Evolutionary conservation across 2,888 invertebrate species (phyloP), one percentile per base, ranked within the genome.

Genomic region (Patella ulyssiponensis): DNA sequence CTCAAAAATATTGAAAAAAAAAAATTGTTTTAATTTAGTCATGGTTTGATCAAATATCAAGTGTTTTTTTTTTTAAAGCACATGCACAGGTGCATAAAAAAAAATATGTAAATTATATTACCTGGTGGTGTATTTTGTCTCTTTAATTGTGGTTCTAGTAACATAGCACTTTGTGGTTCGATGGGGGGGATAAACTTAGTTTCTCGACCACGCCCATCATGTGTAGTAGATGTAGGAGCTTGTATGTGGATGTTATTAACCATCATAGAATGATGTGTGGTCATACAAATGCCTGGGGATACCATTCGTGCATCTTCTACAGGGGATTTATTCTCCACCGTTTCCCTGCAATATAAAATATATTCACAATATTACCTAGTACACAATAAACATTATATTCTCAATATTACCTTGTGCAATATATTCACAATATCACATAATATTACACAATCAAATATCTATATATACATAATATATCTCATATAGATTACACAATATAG

Each of bases 141-240:
- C 54, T 58, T 73, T 58, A 73, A 44, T 56, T 54, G 52, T 58
- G 33, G 58, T 44, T 71, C 56, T 33, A 72, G n/a, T 54, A 72
- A 54, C 53, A 70, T 53, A 33, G 54, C 23, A 20, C 20, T 54
- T 12, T 75, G 74, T 73, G 77, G 77, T 17, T 79, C 79, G 69
- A 79, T 72, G 56, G 77, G 73, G 75, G 77, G 81, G 79, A 27
- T 71, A 79, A 69, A 79, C 51, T 56, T 78, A 54, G 53, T 73
- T 27, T 75, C 81, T 17, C 73, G 27, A 27, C 77, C 78, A 64
- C 72, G 73, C 44, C 80, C 80, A n/a, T 86, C 87, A 20, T 86
- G 80, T 17, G 87, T 87, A 17, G 88, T 87, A 12, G 88, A 88
- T 58, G 88, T 84, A 27, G 88, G 87, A 23, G 84, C 83, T 80